Base-by-base conservation (phyloP, 2,888 invertebrate genomes). In the Synergus umbraculus region DNA sequence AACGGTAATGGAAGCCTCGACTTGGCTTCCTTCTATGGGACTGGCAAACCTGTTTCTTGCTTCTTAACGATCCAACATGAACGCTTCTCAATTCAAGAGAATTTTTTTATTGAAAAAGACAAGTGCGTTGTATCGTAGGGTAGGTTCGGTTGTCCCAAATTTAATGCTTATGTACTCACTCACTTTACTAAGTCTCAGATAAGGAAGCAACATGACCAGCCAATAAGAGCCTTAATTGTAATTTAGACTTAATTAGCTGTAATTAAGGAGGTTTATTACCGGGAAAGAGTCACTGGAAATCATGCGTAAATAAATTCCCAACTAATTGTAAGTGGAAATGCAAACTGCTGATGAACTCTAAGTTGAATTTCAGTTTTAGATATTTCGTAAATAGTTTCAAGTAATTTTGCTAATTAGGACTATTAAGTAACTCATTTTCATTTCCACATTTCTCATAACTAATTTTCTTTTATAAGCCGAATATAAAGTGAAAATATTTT, bases 1-100 rank as follows among this genome's bases (percentile, higher is more conserved):
- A 73, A 73, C 69, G 69, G 69, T 73, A 73, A 73, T 73, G 67
- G 46, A 67, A 67, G 67, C 67, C 44, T 73, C 69, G 69, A 73
- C 49, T 73, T 73, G 69, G 69, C 69, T 73, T 73, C 69, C 69
- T 73, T 73, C 69, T 73, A 73, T 73, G 69, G 69, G 49, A 5
- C 46, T 49, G 69, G 15, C 37, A 37, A 73, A 73, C 69, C 69
- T 49, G 69, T 37, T 73, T 49, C n/a, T 49, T 10, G 15, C 69
- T 8, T 15, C 54, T 49, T 54, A 73, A 73, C 69, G 54, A 73
- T 37, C 37, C 13, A 37, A 54, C 37, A 54, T 37, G 29, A 73
- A 54, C 49, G 49, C 69, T 49, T 49, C 69, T 69, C 69, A 49
- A 69, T 69, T 69, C 54, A 54, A 46, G 37, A 29, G 22, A 29